phyloP scores from a whole-genome alignment of 2,888 invertebrate species.

The Parnassius smintheus region DNA sequence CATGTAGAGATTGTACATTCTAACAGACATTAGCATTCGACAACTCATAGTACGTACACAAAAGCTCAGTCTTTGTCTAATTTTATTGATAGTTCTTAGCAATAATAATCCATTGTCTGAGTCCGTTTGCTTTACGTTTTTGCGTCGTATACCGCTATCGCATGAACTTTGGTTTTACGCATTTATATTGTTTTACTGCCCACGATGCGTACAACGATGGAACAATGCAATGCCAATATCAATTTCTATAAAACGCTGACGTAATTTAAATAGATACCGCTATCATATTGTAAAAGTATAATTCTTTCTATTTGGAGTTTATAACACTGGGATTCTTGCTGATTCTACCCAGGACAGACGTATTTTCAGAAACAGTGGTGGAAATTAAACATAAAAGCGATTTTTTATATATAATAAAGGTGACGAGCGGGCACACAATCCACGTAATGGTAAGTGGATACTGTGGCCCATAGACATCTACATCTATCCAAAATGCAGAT shows the following conservation, averaged over 20 bases:
- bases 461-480: no score
- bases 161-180: constrained; percentile 36
- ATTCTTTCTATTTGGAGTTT: no score
- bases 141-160: constrained; percentile 34
- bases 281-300: no score
- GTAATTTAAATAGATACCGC: not conserved
- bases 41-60: constrained; percentile 23
- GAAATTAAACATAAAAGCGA: no score
- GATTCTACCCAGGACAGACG: no score
- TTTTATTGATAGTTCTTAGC: constrained; percentile 37
- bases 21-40: constrained; percentile 11
- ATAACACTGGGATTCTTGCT: no score
- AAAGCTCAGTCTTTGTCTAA: constrained; percentile 28
- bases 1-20: no score
- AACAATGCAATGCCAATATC: constrained; percentile 12
- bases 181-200: constrained; percentile 34
- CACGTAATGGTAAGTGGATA: no score
- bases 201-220: constrained; percentile 22
- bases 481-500: no score
- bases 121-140: constrained; percentile 43
- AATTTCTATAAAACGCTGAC: not conserved
- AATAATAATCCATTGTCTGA: constrained; percentile 53
- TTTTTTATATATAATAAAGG: no score
- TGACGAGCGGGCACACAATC: no score
- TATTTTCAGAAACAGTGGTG: no score